Evolutionary conservation across 2,113 vertebrate genomes (phyloP), one percentile per base, ranked within the genome.

Genomic region (Sceloporus tristichus): DNA sequence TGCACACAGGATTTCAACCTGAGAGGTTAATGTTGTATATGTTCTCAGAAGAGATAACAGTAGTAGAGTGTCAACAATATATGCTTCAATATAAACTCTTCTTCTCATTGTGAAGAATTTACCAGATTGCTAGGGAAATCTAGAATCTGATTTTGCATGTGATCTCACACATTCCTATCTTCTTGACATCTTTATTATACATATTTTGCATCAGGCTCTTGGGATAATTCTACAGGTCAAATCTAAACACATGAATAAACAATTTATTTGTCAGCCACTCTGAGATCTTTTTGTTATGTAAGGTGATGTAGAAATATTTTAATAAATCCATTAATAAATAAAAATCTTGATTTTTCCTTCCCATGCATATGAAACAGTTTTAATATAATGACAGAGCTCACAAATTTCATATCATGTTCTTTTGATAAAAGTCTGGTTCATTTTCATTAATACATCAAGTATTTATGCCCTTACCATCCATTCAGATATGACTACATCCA

Each of bases 401-500:
- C 34, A 62, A 62, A 40, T 38, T 13, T 34, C 62, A 76, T 11
- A 76, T 66, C 34, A 40, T 42, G 13, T 42, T 42, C n/a, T 78
- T n/a, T 27, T 78, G 27, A 68, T 68, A 78, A 53, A 48, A 48
- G 40, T n/a, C 6, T 40, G 56, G 7, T 29, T 18, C 10, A 62
- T n/a, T 42, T 74, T 75, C 27, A 59, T 56, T 75, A 62, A 48
- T 14, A 21, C 7, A 70, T 23, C 56, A n/a, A 11, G 38, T 9
- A 87, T n/a, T 53, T 29, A 42, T 91, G n/a, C 40, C 7, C 98
- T 98, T 94, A 99, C 99, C 99, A 99, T 99, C 99, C 99, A 99
- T 56, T 99, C 99, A 1, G 98, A 99, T 96, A 99, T 96, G 94
- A 99, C 98, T 90, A 99, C 87, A 92, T 99, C 99, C 91, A 99